These are phyloP conservation scores for Pemphigus obesinymphae DNA, from an alignment of 1,140 invertebrate genomes.

Conservation along the genomic window DNA sequence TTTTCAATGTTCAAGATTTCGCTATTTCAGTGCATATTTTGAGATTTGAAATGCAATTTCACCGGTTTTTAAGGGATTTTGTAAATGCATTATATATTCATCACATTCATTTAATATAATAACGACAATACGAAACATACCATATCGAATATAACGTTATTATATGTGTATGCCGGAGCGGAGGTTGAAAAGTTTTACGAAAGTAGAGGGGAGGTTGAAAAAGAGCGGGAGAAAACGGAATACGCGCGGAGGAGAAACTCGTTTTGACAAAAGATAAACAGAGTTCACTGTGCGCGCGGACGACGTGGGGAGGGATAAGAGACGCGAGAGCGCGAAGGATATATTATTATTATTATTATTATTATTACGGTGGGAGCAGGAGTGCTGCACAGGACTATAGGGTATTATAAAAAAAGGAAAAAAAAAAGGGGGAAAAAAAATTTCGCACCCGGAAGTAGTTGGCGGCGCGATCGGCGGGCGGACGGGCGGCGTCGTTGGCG, in stretches of 20 bases:
- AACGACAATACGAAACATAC: not conserved
- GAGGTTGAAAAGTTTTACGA: not conserved
- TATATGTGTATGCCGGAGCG: not conserved
- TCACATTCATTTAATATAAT: not conserved
- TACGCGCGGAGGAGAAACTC: not conserved
- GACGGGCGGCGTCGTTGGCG: not conserved
- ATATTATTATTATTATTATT: too few relatives aligned
- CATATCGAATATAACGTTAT: not conserved
- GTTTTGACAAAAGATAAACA: constrained; percentile 31
- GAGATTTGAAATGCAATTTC: too few relatives aligned
- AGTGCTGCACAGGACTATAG: too few relatives aligned
- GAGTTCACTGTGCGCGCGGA: not conserved
- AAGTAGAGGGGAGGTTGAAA: not conserved
- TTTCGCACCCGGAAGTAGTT: constrained; percentile 32
- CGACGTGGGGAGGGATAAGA: too few relatives aligned
- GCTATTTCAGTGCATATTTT: too few relatives aligned
- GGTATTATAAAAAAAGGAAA: not conserved
- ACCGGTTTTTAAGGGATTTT: too few relatives aligned
- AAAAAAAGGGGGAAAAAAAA: not conserved
- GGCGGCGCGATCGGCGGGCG: not conserved
- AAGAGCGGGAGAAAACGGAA: not conserved
- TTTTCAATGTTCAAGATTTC: too few relatives aligned
- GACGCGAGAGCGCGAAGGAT: too few relatives aligned
- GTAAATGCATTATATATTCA: too few relatives aligned
- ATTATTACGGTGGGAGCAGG: too few relatives aligned